Conservation (phyloP, 1,140 invertebrate species). For the Hyles euphorbiae region DNA sequence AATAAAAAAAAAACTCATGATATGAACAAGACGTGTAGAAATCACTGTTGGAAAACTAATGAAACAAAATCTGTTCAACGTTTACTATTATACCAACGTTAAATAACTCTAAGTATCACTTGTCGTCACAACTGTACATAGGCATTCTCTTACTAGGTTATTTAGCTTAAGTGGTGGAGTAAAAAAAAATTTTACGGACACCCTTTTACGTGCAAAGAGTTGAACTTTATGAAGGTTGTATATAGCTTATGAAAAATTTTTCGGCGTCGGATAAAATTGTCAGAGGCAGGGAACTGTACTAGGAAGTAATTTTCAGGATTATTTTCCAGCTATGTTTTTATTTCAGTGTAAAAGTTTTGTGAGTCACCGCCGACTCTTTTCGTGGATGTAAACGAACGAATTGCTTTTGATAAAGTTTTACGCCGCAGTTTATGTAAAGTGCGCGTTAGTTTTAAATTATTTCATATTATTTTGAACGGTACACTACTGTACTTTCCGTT, state of each 20-base stretch:
- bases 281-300: constrained; percentile 1
- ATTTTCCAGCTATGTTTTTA: constrained; percentile 11
- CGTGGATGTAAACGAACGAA: constrained; percentile 4
- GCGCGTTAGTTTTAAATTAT: constrained; percentile 9
- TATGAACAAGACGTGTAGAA: too few relatives aligned
- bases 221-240: constrained; percentile 26
- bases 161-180: constrained; percentile 3
- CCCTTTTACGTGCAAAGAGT: constrained; percentile 16
- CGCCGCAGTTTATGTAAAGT: constrained; percentile 11
- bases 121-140: neutral
- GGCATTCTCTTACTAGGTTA: constrained; percentile 2
- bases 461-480: constrained; percentile 7
- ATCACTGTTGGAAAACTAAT: too few relatives aligned
- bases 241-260: constrained; percentile 12
- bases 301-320: constrained; percentile 9
- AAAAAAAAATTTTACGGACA: constrained; percentile 17
- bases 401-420: constrained; percentile 4
- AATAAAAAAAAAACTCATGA: too few relatives aligned
- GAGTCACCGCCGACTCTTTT: constrained; percentile 1
- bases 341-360: constrained; percentile 9
- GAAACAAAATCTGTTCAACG: too few relatives aligned
- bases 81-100: too few relatives aligned
- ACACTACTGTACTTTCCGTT: too few relatives aligned
- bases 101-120: too few relatives aligned
- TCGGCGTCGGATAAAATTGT: constrained; percentile 9